Conservation (phyloP, 2,797 vertebrate genomes). For the Darevskia nairensis region DNA sequence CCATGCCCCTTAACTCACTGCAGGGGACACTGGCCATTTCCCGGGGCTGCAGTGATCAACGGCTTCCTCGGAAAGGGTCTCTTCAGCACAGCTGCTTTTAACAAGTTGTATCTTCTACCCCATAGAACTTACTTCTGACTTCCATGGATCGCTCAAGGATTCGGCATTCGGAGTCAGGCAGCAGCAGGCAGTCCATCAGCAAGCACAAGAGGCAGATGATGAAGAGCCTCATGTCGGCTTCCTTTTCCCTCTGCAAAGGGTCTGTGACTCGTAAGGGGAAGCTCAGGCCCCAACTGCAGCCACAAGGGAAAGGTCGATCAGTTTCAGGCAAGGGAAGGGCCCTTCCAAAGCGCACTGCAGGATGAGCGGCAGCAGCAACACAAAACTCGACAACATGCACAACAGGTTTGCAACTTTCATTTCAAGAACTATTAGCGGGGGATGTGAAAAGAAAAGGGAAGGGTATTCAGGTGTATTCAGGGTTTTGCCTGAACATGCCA, state of each 20-base stretch:
- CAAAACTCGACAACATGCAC: not conserved
- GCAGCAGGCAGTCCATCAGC: slow-evolving; percentile 75
- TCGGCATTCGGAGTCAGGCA: slow-evolving; percentile 46
- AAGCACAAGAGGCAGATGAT: slow-evolving; percentile 72
- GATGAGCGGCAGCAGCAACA: not conserved
- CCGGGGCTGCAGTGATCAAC: not conserved
- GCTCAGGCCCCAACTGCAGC: not conserved
- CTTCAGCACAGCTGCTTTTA: not conserved
- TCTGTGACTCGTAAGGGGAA: rapidly evolving
- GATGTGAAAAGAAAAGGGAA: no score
- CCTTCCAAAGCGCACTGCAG: rapidly evolving
- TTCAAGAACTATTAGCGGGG: not conserved
- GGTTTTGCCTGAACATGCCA: no score
- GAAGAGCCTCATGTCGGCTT: slow-evolving; percentile 72
- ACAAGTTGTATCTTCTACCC: no score
- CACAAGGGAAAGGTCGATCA: not conserved
- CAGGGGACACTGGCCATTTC: not conserved
- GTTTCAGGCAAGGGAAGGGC: not conserved
- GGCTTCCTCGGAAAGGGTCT: not conserved
- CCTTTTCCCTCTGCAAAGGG: rapidly evolving
- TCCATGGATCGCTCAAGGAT: slow-evolving; percentile 70
- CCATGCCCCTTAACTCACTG: not conserved
- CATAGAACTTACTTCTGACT: slow-evolving; percentile 78
- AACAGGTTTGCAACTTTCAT: not conserved
- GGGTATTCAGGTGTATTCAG: not conserved